Percentiles rank a stretch among this genome's conserved stretches.
These are phyloP conservation scores for Antidorcas marsupialis DNA, from an alignment of 2,113 vertebrate genomes.

Conservation along the genomic window DNA sequence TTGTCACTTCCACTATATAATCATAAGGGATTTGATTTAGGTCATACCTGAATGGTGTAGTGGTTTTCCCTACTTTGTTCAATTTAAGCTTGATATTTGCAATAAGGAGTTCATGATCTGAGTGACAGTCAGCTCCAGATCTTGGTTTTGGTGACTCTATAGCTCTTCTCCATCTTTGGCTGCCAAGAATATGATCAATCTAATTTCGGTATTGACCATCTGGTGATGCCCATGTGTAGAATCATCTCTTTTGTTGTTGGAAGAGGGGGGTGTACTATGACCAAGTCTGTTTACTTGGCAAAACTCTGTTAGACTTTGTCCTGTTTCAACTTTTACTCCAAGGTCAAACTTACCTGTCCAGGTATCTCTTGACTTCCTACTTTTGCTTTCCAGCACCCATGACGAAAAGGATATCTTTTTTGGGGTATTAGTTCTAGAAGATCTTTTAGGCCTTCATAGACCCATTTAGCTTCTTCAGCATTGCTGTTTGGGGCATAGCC, in stretches of 20 bases:
- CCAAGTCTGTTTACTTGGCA: not conserved
- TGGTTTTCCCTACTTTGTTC: not conserved
- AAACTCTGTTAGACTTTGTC: not conserved
- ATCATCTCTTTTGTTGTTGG: not conserved
- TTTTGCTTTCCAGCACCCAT: not conserved
- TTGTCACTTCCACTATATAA: not conserved
- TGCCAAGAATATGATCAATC: not conserved
- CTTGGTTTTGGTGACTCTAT: not conserved
- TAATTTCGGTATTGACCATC: not conserved
- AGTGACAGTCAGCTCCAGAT: not conserved
- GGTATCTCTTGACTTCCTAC: not conserved
- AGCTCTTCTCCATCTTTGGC: not conserved
- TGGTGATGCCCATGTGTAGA: not conserved
- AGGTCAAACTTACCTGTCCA: not conserved
- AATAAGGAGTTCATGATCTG: not conserved
- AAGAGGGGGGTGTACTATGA: not conserved
- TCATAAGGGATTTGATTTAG: not conserved
- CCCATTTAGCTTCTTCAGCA: not conserved
- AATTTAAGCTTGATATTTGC: not conserved
- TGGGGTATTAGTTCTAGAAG: rapidly evolving
- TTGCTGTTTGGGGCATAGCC: not conserved
- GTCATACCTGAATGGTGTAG: not conserved
- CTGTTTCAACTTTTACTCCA: not conserved
- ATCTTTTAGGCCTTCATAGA: not conserved
- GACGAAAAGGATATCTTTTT: not conserved